Evolutionary conservation across 2,888 invertebrate species (phyloP).

Genomic region (Thera britannica): DNA sequence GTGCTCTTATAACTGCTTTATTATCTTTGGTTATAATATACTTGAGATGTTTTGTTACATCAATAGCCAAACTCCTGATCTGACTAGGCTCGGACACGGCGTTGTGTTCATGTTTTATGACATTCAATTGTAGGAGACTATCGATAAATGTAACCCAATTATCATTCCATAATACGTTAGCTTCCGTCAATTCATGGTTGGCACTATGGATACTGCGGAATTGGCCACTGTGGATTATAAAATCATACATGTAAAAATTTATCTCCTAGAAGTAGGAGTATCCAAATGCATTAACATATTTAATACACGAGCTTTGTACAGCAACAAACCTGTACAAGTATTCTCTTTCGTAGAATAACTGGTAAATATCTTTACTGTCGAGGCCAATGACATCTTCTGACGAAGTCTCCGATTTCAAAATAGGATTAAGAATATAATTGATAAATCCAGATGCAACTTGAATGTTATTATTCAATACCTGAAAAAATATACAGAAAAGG

Average conservation of each 20-base stretch:
- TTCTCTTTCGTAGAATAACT: conserved; percentile 26
- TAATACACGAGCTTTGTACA: not conserved
- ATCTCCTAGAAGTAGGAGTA: too few relatives aligned
- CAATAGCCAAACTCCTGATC: conserved; percentile 46
- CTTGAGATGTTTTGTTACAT: conserved; percentile 41
- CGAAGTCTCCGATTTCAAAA: not conserved
- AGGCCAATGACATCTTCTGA: conserved; percentile 3
- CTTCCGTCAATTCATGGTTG: conserved; percentile 50
- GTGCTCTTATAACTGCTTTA: conserved; percentile 35
- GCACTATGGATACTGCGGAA: conserved; percentile 50
- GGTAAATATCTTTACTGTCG: conserved; percentile 23
- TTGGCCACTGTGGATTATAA: conserved; percentile 47
- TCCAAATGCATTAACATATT: too few relatives aligned
- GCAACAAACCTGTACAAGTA: conserved; percentile 26
- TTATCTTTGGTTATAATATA: conserved; percentile 10
- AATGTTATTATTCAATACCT: conserved; percentile 24
- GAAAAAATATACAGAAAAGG: not conserved
- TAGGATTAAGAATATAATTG: not conserved
- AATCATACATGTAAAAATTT: too few relatives aligned
- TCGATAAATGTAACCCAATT: conserved; percentile 94
- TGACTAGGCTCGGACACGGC: conserved; percentile 86
- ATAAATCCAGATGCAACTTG: conserved; percentile 31
- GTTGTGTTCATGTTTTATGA: conserved; percentile 84
- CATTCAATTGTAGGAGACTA: conserved; percentile 90
- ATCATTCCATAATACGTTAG: conserved; percentile 85